Conservation (phyloP, 2,888 invertebrate genomes). For the Amphipoea oculea region DNA sequence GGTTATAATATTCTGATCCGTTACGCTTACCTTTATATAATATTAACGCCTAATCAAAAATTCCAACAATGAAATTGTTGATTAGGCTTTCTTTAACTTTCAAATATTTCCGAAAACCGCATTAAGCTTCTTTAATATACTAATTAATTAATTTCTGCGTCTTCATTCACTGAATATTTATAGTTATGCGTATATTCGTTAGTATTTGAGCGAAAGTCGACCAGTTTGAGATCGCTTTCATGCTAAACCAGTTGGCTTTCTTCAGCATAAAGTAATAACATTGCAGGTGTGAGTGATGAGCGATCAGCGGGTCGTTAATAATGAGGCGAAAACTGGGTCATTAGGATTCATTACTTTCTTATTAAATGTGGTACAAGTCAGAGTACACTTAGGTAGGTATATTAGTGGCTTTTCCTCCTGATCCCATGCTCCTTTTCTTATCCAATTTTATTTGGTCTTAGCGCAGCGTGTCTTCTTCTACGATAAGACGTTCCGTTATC, state of each 20-base stretch:
- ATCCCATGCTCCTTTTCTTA: neutral
- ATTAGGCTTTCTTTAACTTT: neutral
- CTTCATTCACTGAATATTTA: conserved; percentile 31
- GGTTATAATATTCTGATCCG: neutral
- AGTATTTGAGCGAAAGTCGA: conserved; percentile 78
- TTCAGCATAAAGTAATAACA: conserved; percentile 78
- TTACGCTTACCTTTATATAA: neutral
- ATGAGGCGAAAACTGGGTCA: conserved; percentile 16
- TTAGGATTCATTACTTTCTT: conserved; percentile 22
- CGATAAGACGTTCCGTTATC: neutral
- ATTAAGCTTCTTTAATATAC: conserved; percentile 1
- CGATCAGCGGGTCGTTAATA: conserved; percentile 30
- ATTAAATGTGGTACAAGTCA: neutral
- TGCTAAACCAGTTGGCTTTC: conserved; percentile 85
- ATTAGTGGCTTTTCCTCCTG: neutral
- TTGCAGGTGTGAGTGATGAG: conserved; percentile 62
- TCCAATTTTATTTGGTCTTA: no score
- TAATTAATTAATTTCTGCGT: neutral
- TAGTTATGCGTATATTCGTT: conserved; percentile 50
- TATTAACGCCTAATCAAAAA: neutral
- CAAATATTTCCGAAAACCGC: neutral
- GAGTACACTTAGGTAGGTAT: neutral
- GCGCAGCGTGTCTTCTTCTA: neutral
- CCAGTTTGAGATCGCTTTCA: conserved; percentile 73
- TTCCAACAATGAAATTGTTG: neutral